These are phyloP conservation scores for Terebella lapidaria DNA, from an alignment of 2,888 invertebrate species.

Conservation along the genomic window DNA sequence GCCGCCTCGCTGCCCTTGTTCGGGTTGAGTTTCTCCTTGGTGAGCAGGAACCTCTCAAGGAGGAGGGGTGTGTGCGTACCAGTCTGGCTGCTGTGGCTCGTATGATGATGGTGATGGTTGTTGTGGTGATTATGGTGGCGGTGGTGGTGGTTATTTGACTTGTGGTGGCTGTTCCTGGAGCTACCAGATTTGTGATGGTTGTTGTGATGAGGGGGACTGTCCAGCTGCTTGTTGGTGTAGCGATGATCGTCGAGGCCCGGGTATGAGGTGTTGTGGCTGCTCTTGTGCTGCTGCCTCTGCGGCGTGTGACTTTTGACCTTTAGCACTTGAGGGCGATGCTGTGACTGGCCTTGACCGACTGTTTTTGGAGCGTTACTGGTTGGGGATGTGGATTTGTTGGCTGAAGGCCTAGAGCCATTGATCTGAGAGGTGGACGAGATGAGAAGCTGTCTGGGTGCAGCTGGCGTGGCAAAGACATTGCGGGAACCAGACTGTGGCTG, in stretches of 20 bases:
- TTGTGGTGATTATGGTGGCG: constrained; percentile 1
- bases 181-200: neutral
- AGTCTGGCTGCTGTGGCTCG: neutral
- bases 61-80: constrained; percentile 1
- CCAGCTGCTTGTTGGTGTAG: constrained; percentile 1
- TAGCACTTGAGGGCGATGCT: neutral
- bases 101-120: neutral
- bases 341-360: too few species aligned
- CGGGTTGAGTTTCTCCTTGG: constrained; percentile 21
- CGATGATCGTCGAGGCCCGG: neutral
- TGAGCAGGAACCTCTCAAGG: constrained; percentile 23
- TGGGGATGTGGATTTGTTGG: neutral
- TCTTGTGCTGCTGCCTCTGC: neutral
- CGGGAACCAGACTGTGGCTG: neutral
- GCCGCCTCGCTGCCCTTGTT: constrained; percentile 26
- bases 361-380: too few species aligned
- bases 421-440: neutral
- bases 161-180: neutral
- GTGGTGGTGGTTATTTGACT: neutral
- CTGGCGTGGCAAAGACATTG: neutral
- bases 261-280: neutral
- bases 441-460: neutral
- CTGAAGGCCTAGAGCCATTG: too few species aligned
- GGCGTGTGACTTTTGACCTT: neutral
- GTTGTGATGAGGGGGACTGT: neutral